Evolutionary conservation across 2,888 invertebrate genomes (phyloP), one percentile per base, ranked within the genome.

Genomic region (Drosophila barbarae): DNA sequence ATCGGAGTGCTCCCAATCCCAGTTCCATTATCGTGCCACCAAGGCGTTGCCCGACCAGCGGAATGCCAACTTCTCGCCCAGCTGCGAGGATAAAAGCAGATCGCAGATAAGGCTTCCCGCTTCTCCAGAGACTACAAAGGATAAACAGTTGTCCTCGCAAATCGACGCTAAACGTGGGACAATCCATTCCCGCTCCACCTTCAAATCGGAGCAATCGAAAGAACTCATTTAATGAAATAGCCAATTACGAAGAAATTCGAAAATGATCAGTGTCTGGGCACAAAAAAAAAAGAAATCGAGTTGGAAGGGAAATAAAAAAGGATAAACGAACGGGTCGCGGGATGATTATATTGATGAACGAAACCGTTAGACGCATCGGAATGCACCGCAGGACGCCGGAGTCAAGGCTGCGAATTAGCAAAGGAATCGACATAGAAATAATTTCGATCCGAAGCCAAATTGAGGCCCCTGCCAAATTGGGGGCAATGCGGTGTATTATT

Each of bases 311-410:
- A 12, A 4, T 32, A 63, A 46, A 54, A 52, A 67, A 56, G 82
- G 71, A 77, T 78, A 78, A 78, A 79, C 82, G 81, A 71, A 44
- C 50, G 46, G 50, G 38, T 59, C 36, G 21, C 54, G 21, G 15
- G 26, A 53, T 66, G 66, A 70, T 58, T 64, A 50, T 46, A 68
- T 67, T 54, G 75, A 66, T 72, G 73, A 32, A 46, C 59, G 57
- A 71, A 83, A 80, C 79, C 83, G 79, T 80, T 80, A 80, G 83
- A 83, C 83, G 79, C 80, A 83, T 80, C 72, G 79, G 79, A 83
- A 80, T 80, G 79, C 83, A 80, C 52, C 42, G 26, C 30, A 28
- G 58, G 57, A 47, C 32, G 60, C 38, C 34, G 15, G 26, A 61
- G 57, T 38, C 73, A 77, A 77, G 77, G 74, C 77, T 68, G 64